Percentiles rank a stretch among this genome's conserved stretches.
These are phyloP conservation scores for Triplophysa tibetana DNA, from an alignment of 2,113 vertebrate genomes.

Conservation along the genomic window DNA sequence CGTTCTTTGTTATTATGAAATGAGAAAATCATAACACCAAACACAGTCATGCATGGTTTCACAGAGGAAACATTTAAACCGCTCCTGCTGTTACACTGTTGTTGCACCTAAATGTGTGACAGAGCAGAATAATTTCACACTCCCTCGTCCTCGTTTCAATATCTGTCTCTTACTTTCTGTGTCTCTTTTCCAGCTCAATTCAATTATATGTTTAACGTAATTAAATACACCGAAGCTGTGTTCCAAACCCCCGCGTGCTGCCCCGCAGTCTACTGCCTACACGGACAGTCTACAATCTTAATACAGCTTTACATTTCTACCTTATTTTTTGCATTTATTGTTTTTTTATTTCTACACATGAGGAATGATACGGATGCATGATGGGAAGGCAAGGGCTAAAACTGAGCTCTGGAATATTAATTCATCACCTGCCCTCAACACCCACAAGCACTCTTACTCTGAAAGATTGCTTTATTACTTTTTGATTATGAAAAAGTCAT, in stretches of 20 bases:
- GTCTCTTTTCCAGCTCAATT: conserved; percentile 4
- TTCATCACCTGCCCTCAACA: too few species aligned
- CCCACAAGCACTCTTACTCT: too few species aligned
- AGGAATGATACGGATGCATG: too few species aligned
- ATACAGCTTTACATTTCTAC: too few species aligned
- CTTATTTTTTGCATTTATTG: too few species aligned
- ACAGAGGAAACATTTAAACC: conserved; percentile 41
- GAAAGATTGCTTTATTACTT: too few species aligned
- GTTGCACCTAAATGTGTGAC: conserved; percentile 23
- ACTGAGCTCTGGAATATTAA: too few species aligned
- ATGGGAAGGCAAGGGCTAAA: too few species aligned
- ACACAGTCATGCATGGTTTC: conserved; percentile 26
- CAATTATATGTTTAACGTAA: conserved; percentile 39
- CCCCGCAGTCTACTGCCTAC: background rate
- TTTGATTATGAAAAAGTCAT: too few species aligned
- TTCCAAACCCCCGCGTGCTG: background rate
- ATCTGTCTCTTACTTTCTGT: background rate
- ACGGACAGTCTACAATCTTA: background rate
- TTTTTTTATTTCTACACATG: too few species aligned
- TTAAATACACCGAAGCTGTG: conserved; percentile 5
- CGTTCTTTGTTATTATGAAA: conserved; percentile 34
- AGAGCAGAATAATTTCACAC: conserved; percentile 35
- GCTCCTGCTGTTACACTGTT: conserved; percentile 30
- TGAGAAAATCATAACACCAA: background rate
- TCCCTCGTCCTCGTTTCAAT: conserved; percentile 17